Percentiles rank a stretch among this genome's conserved stretches.
Evolutionary conservation across 2,113 vertebrate genomes (phyloP).

Genomic region (Mesembrinibis cayennensis): DNA sequence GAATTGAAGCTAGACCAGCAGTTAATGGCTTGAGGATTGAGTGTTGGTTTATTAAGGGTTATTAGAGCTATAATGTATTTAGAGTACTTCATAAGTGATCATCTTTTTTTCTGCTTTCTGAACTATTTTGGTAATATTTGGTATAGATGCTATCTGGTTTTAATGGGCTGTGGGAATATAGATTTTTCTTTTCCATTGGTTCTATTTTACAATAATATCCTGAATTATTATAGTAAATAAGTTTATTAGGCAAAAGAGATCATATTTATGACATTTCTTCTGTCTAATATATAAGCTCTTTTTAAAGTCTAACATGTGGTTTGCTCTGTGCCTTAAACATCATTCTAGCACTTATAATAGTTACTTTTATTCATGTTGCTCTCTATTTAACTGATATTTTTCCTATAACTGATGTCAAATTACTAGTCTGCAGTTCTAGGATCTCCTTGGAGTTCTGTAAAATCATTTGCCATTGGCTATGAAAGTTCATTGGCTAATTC

Average conservation of each 20-base stretch:
- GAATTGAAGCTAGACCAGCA: not conserved
- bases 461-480: conserved; percentile 14
- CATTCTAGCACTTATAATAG: not conserved
- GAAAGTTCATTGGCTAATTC: conserved; percentile 26
- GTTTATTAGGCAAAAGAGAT: not conserved
- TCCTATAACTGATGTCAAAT: not conserved
- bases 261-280: not conserved
- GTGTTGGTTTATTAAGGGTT: not conserved
- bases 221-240: not conserved
- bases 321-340: not conserved
- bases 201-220: not conserved
- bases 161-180: not conserved
- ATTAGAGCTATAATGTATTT: not conserved
- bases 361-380: not conserved
- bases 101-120: not conserved
- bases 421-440: not conserved
- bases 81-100: not conserved
- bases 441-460: not conserved
- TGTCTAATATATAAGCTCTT: not conserved
- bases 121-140: not conserved
- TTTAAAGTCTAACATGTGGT: not conserved
- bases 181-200: not conserved
- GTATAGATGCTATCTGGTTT: not conserved
- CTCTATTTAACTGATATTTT: not conserved
- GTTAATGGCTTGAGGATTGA: not conserved